Evolutionary conservation across 2,797 vertebrate species (phyloP).

Genomic region (Clamator glandarius): DNA sequence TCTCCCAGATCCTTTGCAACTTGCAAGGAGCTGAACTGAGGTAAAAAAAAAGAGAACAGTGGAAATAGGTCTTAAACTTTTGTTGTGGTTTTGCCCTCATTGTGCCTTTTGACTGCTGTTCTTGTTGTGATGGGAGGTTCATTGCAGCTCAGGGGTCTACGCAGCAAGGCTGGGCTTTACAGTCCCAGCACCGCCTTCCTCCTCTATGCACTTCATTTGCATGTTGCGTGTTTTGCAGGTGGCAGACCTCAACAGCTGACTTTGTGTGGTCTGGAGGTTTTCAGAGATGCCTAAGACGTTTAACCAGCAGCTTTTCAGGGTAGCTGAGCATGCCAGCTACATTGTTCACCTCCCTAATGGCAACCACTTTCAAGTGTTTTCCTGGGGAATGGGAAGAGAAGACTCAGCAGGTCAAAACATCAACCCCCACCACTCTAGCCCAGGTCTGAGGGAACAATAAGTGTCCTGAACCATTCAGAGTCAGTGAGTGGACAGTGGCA

Average conservation of each 20-base stretch:
- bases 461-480: background rate
- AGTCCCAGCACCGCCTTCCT: background rate
- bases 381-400: background rate
- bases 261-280: background rate
- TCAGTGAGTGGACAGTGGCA: background rate
- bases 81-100: background rate
- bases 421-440: background rate
- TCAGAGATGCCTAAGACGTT: background rate
- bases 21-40: background rate
- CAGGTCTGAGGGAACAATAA: background rate
- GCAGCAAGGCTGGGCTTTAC: background rate
- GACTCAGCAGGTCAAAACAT: background rate
- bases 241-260: background rate
- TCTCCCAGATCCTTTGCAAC: background rate
- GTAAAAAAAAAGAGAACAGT: background rate
- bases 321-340: background rate
- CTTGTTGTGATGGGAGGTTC: background rate
- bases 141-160: background rate
- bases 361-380: background rate
- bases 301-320: background rate
- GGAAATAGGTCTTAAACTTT: background rate
- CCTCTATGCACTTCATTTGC: background rate
- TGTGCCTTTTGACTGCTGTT: background rate
- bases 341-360: background rate
- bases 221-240: accelerated